Evolutionary conservation across 2,888 invertebrate genomes (phyloP), one percentile per base, ranked within the genome.

Genomic region (Pachycephus smyrnensis): DNA sequence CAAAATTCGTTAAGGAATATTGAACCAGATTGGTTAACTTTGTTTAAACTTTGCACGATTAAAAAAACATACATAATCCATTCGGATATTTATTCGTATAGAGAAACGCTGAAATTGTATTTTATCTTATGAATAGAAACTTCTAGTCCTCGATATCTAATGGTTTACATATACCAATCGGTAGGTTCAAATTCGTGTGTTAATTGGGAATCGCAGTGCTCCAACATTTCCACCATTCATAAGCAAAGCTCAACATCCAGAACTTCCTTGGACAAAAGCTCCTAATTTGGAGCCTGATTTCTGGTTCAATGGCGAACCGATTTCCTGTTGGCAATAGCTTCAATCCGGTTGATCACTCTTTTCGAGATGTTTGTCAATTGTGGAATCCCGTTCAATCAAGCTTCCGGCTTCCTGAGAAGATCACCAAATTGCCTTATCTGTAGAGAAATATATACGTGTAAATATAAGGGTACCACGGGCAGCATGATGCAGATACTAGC

Each of bases 271-370:
- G 84, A 85, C 87, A 71, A 87, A 87, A 86, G 85, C 85, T 81
- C 83, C 86, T 85, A 87, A 87, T 87, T 85, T 85, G 82, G 77
- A 83, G 83, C 77, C 6, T 30, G 71, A 23, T 30, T 71, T 71
- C 31, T 23, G 71, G 71, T 31, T 33, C 30, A 33, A 71, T 71
- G 82, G 73, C 78, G 77, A 78, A 75, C 77, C 81, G 81, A 81
- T 81, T 30, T 71, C 15, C 71, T 15, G 6, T 23, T 55, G 55
- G 23, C 55, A 55, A 23, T 23, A 55, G 23, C 55, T 55, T 55
- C 23, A 55, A 55, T 55, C 23, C 23, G 55, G 23, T 55, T 55
- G 55, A 55, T 55, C 55, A 55, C 55, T 23, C 23, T 55, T 23
- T 55, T 55, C 23, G 23, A 23, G 23, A 55, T 55, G 55, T 23